phyloP scores from a whole-genome alignment of 2,797 vertebrate genomes.

The Pangasius mekongensis region DNA sequence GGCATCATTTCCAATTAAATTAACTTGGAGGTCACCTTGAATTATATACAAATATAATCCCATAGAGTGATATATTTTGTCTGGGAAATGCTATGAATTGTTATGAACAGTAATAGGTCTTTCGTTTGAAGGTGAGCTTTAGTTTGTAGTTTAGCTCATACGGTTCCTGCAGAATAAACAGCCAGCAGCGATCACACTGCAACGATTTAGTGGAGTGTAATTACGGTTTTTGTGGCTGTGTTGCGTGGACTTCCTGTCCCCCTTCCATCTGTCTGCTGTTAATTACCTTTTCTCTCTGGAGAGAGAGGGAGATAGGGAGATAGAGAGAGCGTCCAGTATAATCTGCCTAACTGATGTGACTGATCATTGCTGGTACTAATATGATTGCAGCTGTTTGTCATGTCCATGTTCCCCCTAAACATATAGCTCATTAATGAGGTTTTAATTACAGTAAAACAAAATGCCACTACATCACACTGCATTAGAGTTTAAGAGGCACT shows the following conservation, averaged over 20 bases:
- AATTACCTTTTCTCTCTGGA: constrained; percentile 70
- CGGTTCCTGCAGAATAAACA: constrained; percentile 39
- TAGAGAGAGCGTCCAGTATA: constrained; percentile 6
- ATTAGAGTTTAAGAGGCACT: constrained; percentile 7
- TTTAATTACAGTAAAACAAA: constrained; percentile 46
- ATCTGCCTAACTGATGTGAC: constrained; percentile 33
- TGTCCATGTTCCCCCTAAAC: background rate
- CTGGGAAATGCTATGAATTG: background rate
- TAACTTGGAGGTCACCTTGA: background rate
- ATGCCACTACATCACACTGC: constrained; percentile 16
- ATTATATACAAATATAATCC: background rate
- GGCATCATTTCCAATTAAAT: background rate
- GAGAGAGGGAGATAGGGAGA: constrained; percentile 20
- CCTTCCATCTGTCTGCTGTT: constrained; percentile 73
- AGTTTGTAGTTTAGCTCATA: constrained; percentile 17
- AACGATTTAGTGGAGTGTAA: constrained; percentile 52
- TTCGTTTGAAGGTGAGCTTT: background rate
- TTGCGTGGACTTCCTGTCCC: constrained; percentile 54
- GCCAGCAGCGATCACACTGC: constrained; percentile 42
- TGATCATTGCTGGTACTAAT: constrained; percentile 37
- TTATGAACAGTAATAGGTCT: constrained; percentile 20
- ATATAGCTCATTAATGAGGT: constrained; percentile 36
- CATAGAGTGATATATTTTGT: too few species aligned
- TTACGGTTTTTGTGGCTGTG: constrained; percentile 50
- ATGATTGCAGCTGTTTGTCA: constrained; percentile 12